phyloP scores from a whole-genome alignment of 35 echinoderm and acorn worm genomes.

The Eucidaris tribuloides region DNA sequence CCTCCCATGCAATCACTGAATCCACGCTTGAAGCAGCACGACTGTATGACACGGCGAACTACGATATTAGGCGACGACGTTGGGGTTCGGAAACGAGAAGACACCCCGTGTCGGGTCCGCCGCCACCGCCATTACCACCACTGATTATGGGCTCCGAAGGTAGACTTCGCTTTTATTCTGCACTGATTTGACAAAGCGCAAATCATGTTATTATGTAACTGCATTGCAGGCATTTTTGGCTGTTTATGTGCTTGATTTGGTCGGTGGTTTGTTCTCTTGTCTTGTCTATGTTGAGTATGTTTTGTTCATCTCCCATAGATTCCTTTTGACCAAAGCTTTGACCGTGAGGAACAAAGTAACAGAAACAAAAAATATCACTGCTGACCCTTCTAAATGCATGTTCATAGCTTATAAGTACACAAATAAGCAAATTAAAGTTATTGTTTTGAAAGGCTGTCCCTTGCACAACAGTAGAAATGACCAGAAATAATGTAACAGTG shows the following conservation, averaged over 20 bases:
- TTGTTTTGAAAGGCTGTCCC: too few relatives aligned
- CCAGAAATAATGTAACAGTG: too few relatives aligned
- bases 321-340: neutral
- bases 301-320: neutral
- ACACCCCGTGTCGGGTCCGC: neutral
- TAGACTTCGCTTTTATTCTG: neutral
- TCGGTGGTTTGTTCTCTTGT: neutral
- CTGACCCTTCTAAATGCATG: too few relatives aligned
- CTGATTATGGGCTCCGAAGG: neutral
- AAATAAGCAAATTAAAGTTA: too few relatives aligned
- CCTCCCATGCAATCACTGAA: neutral
- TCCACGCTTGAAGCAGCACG: constrained; percentile 6
- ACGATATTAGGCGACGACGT: neutral
- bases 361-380: too few relatives aligned
- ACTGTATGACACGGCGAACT: constrained; percentile 5
- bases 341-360: too few relatives aligned
- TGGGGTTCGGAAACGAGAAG: constrained; percentile 5
- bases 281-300: neutral
- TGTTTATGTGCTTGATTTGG: neutral
- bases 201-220: neutral
- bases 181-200: too few relatives aligned
- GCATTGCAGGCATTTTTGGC: neutral
- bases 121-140: neutral
- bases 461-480: too few relatives aligned
- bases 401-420: too few relatives aligned